These are phyloP conservation scores for Dicyrtomina minuta DNA, from an alignment of 2,888 invertebrate species.

Conservation along the genomic window DNA sequence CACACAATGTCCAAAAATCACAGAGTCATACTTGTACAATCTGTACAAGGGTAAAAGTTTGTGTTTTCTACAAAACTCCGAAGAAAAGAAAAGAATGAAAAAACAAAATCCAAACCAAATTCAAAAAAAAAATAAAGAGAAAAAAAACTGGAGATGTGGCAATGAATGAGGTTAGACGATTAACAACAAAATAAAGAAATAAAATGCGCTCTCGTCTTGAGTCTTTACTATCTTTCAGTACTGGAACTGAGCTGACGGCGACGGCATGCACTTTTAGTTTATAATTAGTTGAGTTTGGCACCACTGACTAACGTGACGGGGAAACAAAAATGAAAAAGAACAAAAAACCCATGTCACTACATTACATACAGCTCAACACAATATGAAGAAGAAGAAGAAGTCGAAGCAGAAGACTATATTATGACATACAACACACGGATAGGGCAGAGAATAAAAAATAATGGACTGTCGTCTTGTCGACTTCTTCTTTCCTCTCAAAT, in stretches of 20 bases:
- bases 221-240: no score
- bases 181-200: no score
- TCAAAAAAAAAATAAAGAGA: background rate
- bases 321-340: no score
- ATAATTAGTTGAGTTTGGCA: conserved; percentile 12
- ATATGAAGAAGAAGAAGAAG: no score
- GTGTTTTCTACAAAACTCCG: no score
- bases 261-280: background rate
- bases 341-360: background rate
- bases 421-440: background rate
- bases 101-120: background rate
- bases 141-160: background rate
- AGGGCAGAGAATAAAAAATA: conserved; percentile 9
- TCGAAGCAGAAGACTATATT: background rate
- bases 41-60: no score
- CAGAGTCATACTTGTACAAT: no score
- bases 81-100: background rate
- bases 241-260: no score
- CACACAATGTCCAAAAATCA: no score
- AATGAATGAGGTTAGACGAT: background rate
- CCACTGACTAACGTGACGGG: background rate
- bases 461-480: background rate
- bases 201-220: no score
- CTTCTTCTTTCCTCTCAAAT: background rate
- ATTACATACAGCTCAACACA: no score